Percentiles rank a stretch among this genome's conserved stretches.
These are phyloP conservation scores for Emydocephalus ijimae DNA, from an alignment of 2,113 vertebrate species.

Conservation along the genomic window DNA sequence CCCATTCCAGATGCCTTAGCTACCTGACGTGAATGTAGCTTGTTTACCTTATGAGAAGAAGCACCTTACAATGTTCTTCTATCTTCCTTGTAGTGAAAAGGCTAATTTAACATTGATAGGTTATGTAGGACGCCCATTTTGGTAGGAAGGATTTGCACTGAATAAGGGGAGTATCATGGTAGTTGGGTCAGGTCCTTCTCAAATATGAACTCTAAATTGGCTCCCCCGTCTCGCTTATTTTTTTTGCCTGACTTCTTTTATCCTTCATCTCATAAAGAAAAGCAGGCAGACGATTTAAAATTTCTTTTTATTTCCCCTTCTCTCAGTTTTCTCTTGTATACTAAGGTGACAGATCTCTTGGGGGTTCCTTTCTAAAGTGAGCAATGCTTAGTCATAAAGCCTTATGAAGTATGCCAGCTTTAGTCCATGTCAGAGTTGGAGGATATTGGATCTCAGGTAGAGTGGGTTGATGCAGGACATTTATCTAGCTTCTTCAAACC, in stretches of 20 bases:
- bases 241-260: not conserved
- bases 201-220: not conserved
- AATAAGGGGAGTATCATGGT: not conserved
- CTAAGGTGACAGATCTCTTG: not conserved
- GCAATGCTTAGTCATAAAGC: not conserved
- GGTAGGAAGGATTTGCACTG: not conserved
- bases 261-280: not conserved
- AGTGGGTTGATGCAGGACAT: not conserved
- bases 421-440: not conserved
- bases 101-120: not conserved
- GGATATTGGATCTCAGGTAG: constrained; percentile 7
- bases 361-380: not conserved
- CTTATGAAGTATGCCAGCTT: constrained; percentile 3
- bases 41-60: not conserved
- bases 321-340: not conserved
- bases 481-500: not conserved
- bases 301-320: not conserved
- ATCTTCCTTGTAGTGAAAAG: not conserved
- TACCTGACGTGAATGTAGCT: not conserved
- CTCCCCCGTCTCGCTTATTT: not conserved
- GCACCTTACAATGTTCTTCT: not conserved
- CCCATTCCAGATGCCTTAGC: not conserved
- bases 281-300: not conserved
- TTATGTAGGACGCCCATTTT: not conserved
- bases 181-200: not conserved